Evolutionary conservation across 2,888 invertebrate species (phyloP).

Genomic region (Drosophila kanekoi): DNA sequence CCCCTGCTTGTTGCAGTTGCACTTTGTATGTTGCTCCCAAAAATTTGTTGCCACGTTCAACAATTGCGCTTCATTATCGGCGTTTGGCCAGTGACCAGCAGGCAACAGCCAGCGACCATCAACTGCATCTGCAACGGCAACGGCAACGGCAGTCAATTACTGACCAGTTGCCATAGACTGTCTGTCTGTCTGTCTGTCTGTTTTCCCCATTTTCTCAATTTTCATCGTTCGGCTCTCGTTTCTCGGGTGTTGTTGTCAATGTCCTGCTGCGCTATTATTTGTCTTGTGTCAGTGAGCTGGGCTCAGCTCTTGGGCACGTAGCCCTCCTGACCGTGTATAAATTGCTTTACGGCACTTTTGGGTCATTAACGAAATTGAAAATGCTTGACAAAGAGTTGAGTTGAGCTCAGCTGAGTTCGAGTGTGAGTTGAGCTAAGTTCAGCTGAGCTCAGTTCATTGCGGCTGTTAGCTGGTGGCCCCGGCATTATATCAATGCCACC

Average conservation of each 20-base stretch:
- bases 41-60: slow-evolving; percentile 70
- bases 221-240: slow-evolving; percentile 23
- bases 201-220: slow-evolving; percentile 24
- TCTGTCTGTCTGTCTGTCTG: slow-evolving; percentile 25
- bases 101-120: slow-evolving; percentile 46
- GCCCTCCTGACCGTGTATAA: slow-evolving; percentile 64
- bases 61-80: slow-evolving; percentile 81
- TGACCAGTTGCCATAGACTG: slow-evolving; percentile 58
- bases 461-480: slow-evolving; percentile 22
- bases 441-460: slow-evolving; percentile 7
- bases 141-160: slow-evolving; percentile 64
- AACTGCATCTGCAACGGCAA: slow-evolving; percentile 4
- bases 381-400: slow-evolving; percentile 68
- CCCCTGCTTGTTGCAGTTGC: slow-evolving; percentile 59
- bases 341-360: slow-evolving; percentile 83
- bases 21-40: slow-evolving; percentile 50
- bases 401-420: slow-evolving; percentile 3
- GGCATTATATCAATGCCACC: slow-evolving; percentile 81
- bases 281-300: slow-evolving; percentile 73
- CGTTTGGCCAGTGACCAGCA: slow-evolving; percentile 64
- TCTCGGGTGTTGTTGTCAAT: slow-evolving; percentile 82
- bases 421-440: slow-evolving; percentile 16
- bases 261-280: slow-evolving; percentile 84
- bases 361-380: slow-evolving; percentile 84
- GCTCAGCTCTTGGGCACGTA: slow-evolving; percentile 17